These are phyloP conservation scores for Lampropteryx suffumata DNA, from an alignment of 2,888 invertebrate genomes.

Conservation along the genomic window DNA sequence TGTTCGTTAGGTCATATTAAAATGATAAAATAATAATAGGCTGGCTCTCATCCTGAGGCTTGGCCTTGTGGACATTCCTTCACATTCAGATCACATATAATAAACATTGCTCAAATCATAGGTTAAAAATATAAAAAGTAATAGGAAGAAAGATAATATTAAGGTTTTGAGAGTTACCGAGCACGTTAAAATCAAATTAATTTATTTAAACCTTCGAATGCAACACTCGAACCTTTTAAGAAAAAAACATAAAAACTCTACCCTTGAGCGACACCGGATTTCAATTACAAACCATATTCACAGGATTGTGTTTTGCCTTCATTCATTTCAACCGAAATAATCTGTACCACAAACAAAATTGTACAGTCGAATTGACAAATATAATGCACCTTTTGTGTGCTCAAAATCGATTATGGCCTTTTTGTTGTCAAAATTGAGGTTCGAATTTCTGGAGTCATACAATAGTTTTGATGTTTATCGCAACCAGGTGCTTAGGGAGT, in stretches of 20 bases:
- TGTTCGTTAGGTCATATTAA: slow-evolving; percentile 18
- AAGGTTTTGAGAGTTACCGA: neutral
- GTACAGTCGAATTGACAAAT: slow-evolving; percentile 80
- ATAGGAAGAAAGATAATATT: neutral
- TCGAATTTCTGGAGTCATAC: slow-evolving; percentile 77
- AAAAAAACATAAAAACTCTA: slow-evolving; percentile 61
- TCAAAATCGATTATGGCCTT: slow-evolving; percentile 81
- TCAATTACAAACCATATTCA: slow-evolving; percentile 77
- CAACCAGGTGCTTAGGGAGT: slow-evolving; percentile 67
- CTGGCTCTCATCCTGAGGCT: neutral
- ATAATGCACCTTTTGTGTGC: slow-evolving; percentile 76
- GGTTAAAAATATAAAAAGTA: no score
- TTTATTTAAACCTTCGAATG: slow-evolving; percentile 17
- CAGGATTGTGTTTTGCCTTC: slow-evolving; percentile 79
- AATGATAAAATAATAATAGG: slow-evolving; percentile 18
- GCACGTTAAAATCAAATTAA: slow-evolving; percentile 16
- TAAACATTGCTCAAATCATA: no score
- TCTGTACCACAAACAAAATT: slow-evolving; percentile 80
- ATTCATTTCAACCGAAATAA: slow-evolving; percentile 82
- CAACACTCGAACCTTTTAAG: slow-evolving; percentile 50
- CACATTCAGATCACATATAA: no score
- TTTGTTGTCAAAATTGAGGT: slow-evolving; percentile 83
- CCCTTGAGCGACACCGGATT: slow-evolving; percentile 66
- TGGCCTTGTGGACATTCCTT: no score
- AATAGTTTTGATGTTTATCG: slow-evolving; percentile 80